Base-by-base conservation (phyloP, 2,797 vertebrate genomes). In the Acanthornis magna region DNA sequence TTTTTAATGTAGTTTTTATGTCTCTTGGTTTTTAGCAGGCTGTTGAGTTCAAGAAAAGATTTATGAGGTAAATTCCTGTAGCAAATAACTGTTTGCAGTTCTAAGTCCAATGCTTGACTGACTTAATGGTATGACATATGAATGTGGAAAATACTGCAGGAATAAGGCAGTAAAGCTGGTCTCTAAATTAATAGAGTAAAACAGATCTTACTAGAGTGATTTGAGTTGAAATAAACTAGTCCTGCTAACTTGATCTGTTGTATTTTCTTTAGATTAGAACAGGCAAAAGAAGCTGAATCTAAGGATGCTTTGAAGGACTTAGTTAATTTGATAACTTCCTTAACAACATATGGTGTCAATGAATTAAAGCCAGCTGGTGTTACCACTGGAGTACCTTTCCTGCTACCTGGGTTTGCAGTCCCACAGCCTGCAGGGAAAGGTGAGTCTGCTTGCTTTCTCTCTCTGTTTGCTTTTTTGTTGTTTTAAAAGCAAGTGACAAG, bases 301-400 rank as follows among this genome's bases (percentile, higher is more conserved):
- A 99, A 99, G 98, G 99, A 99, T 72, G 99, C 99, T 29, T 97
- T 99, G 97, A 99, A 99, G 97, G 99, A 99, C 91, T 98, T 99
- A 74, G 99, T 99, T 72, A 99, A 99, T 98, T 98, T 99, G 98
- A 98, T 99, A 96, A 99, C 99, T 71, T 99, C 99, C 83, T 97
- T 99, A 92, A 99, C 98, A 96, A 99, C 99, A 0, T 99, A 99
- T 0, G 99, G 99, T 19, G 98, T 99, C 95, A 99, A 93, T 38
- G 99, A 99, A 94, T 97, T 99, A 85, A 99, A 99, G 94, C 99
- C 99, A 9, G 99, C 99, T 30, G 99, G 99, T 26, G 97, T 99
- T 96, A 99, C 99, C 27, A 99, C 99, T 1, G 99, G 99, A 34
- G 99, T 99, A 25, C 99, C 99, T 86, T 99, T 99, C 97, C 97